Base-by-base conservation (phyloP, 2,113 vertebrate genomes). In the Tragelaphus strepsiceros region DNA sequence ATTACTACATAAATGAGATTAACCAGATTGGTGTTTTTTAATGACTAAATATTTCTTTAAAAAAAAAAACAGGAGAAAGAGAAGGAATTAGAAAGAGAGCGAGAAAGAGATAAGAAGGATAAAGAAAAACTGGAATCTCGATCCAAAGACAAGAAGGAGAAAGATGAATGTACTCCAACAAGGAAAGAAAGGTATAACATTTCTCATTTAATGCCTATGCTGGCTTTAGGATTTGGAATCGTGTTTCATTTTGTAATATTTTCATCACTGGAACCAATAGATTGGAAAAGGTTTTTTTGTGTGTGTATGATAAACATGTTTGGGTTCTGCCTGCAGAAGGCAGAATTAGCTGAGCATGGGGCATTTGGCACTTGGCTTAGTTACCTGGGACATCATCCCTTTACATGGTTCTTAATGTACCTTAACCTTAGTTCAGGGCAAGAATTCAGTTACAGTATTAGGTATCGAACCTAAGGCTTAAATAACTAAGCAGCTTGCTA, bases 91-190 rank as follows among this genome's bases (percentile, higher is more conserved):
- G 99, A 99, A 98, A 99, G 99, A 98, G 99, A 99, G 98, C 99
- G 99, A 86, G 99, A 99, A 96, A 98, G 99, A 98, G 99, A 99
- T 98, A 99, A 99, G 97, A 99, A 99, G 92, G 99, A 99, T 96
- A 99, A 99, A 97, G 99, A 99, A 22, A 99, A 99, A 98, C 99
- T 98, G 26, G 99, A 99, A 26, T 98, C 99, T 30, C 99, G 99
- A 92, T 98, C 99, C 22, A 99, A 99, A 98, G 99, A 99, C 64
- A 99, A 99, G 96, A 99, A 99, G 88, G 99, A 99, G 59, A 99
- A 99, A 96, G 99, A 99, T 64, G 99, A 99, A 54, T 99, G 99
- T 89, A 99, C 99, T 2, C 99, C 99, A 35, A 99, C 99, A 94
- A 99, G 99, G 97, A 99, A 99, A 98, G 99, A 99, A 78, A 99